phyloP scores from a whole-genome alignment of 2,797 vertebrate genomes.

The Tachyglossus aculeatus region DNA sequence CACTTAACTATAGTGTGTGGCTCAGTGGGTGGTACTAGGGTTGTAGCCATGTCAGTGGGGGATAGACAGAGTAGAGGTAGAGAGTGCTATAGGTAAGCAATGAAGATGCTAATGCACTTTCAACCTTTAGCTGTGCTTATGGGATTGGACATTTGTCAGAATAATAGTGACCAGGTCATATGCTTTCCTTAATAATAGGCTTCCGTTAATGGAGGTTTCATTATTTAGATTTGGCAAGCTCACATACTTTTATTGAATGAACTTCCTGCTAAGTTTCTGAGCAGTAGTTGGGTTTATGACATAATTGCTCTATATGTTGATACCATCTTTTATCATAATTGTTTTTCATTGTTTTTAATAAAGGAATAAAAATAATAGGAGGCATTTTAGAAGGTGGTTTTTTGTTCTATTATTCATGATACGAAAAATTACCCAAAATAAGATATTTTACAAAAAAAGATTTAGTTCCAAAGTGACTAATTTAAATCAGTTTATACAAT shows the following conservation, averaged over 20 bases:
- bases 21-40: background rate
- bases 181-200: conserved; percentile 21
- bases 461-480: conserved; percentile 68
- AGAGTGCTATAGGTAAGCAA: background rate
- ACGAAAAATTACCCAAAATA: conserved; percentile 74
- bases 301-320: conserved; percentile 75
- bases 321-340: conserved; percentile 76
- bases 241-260: conserved; percentile 62
- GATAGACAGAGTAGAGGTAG: background rate
- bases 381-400: conserved; percentile 63
- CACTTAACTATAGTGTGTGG: background rate
- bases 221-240: conserved; percentile 64
- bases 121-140: conserved; percentile 9
- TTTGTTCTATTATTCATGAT: conserved; percentile 71
- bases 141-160: conserved; percentile 14
- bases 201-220: conserved; percentile 58
- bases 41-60: background rate
- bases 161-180: conserved; percentile 16
- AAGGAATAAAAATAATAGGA: conserved; percentile 74
- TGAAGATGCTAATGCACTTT: background rate
- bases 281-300: conserved; percentile 65
- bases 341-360: conserved; percentile 75
- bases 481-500: conserved; percentile 72
- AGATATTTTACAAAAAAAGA: conserved; percentile 60
- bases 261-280: conserved; percentile 74